Percentiles rank a stretch among this genome's conserved stretches.
phyloP scores from a whole-genome alignment of 1,140 invertebrate genomes.

The Gonioctena quinquepunctata region DNA sequence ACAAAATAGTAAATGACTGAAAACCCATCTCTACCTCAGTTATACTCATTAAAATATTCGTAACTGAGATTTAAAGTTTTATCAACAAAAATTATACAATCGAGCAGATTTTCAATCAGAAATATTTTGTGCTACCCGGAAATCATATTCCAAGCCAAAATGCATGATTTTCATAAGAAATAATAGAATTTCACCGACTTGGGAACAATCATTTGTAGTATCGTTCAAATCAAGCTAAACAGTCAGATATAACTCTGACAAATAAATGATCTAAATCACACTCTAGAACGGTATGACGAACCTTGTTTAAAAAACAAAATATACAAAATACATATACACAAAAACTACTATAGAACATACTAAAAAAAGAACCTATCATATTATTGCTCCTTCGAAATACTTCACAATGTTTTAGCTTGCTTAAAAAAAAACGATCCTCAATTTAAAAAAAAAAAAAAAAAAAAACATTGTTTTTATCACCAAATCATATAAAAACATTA shows the following conservation, averaged over 20 bases:
- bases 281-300: constrained; percentile 13
- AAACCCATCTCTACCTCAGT: too few species aligned
- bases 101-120: too few species aligned
- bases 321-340: not conserved
- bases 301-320: not conserved
- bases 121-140: too few species aligned
- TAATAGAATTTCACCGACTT: too few species aligned
- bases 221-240: not conserved
- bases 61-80: too few species aligned
- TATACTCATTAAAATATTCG: too few species aligned
- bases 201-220: too few species aligned
- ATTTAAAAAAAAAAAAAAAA: not conserved
- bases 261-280: constrained; percentile 5
- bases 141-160: too few species aligned
- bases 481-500: constrained; percentile 6
- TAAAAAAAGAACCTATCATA: constrained; percentile 10
- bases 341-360: not conserved
- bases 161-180: too few species aligned
- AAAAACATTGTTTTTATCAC: constrained; percentile 13
- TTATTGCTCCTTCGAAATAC: constrained; percentile 5
- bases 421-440: not conserved
- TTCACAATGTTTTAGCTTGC: not conserved
- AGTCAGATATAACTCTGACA: constrained; percentile 19
- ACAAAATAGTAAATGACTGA: too few species aligned
- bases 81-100: too few species aligned